Conservation (phyloP, 1,140 invertebrate species). For the Dinothrombium tinctorium region DNA sequence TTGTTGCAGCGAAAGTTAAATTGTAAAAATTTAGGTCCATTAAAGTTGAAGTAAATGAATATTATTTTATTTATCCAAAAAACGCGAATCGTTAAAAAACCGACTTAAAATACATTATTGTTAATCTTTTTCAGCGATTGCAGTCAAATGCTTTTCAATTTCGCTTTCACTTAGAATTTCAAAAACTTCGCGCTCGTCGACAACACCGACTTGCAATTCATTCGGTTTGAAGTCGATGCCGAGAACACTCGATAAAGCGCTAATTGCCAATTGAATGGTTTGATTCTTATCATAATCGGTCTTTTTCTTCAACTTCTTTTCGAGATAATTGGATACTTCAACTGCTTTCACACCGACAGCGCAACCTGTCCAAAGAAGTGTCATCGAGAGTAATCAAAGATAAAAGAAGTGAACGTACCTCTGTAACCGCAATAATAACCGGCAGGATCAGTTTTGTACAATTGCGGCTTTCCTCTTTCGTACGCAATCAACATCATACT, state of each 20-base stretch:
- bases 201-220: constrained; percentile 88
- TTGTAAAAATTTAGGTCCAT: too few relatives aligned
- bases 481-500: constrained; percentile 83
- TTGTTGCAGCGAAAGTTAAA: too few relatives aligned
- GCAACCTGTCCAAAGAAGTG: constrained; percentile 4
- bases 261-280: constrained; percentile 75
- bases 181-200: constrained; percentile 49
- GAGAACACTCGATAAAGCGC: constrained; percentile 69
- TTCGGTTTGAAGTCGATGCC: constrained; percentile 87
- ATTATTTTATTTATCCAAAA: too few relatives aligned
- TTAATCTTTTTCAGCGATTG: constrained; percentile 29
- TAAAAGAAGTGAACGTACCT: constrained; percentile 30
- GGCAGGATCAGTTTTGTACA: constrained; percentile 95
- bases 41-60: too few relatives aligned
- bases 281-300: constrained; percentile 50
- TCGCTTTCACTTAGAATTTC: constrained; percentile 58
- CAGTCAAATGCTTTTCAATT: constrained; percentile 71
- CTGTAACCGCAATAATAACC: constrained; percentile 92
- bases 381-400: background rate
- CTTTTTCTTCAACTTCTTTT: constrained; percentile 94
- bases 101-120: too few relatives aligned
- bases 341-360: constrained; percentile 86
- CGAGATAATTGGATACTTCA: constrained; percentile 85
- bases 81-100: too few relatives aligned
- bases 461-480: constrained; percentile 44